Conservation (phyloP, 2,888 invertebrate species). For the Drosophila percnosoma region DNA sequence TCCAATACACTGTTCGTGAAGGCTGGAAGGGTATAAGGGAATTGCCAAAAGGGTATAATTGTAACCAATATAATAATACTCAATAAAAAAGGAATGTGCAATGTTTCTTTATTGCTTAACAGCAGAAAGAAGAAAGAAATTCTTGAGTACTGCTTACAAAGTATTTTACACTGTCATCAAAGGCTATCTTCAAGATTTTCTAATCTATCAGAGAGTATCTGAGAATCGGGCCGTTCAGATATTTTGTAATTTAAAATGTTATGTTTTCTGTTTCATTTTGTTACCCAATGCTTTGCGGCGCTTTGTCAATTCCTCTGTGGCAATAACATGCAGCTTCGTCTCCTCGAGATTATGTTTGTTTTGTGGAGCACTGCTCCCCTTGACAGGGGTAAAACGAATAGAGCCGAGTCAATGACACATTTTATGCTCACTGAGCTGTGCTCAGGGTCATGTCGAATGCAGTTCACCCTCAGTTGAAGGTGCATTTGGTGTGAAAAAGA, state of each 20-base stretch:
- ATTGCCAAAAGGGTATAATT: not conserved
- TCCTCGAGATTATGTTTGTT: conserved; percentile 26
- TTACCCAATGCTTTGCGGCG: not conserved
- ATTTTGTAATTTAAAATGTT: not conserved
- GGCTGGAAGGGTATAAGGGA: not conserved
- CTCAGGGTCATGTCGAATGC: not conserved
- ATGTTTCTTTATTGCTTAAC: not conserved
- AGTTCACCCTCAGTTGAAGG: not conserved
- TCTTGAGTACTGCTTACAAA: not conserved
- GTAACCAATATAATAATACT: not conserved
- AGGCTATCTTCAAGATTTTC: not conserved
- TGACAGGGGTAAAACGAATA: too few relatives aligned
- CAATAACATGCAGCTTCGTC: conserved; percentile 12
- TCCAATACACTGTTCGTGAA: not conserved
- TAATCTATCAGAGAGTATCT: not conserved
- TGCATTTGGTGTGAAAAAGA: not conserved
- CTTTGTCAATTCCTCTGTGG: conserved; percentile 20
- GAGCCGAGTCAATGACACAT: conserved; percentile 5
- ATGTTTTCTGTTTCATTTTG: not conserved
- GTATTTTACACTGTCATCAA: not conserved
- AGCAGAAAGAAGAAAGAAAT: not conserved
- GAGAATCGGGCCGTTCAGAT: not conserved
- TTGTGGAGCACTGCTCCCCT: conserved; percentile 18
- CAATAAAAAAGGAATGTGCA: not conserved
- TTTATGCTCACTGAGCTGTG: conserved; percentile 4